Percentiles rank a stretch among this genome's conserved stretches.
Evolutionary conservation across 2,888 invertebrate species (phyloP).

Genomic region (Anticlea derivata): DNA sequence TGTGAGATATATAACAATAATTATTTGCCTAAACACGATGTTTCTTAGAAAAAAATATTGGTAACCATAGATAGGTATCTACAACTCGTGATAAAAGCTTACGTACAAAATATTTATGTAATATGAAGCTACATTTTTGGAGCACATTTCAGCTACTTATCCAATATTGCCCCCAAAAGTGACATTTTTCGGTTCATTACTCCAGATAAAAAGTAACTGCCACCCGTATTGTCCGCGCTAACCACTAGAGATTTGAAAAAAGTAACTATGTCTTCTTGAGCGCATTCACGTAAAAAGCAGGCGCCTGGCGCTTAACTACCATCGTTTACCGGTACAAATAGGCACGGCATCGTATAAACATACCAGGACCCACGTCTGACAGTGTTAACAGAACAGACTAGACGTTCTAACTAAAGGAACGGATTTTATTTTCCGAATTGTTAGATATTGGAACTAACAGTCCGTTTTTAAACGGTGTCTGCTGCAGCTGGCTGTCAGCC

Average conservation of each 20-base stretch:
- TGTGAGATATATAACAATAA: too few species aligned
- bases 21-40: too few species aligned
- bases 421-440: too few species aligned
- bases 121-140: constrained; percentile 13
- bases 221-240: constrained; percentile 40
- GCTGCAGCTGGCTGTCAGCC: too few species aligned
- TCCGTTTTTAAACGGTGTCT: too few species aligned
- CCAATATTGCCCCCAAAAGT: constrained; percentile 25
- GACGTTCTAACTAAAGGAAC: too few species aligned
- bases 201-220: constrained; percentile 34
- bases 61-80: too few species aligned
- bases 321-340: not conserved
- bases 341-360: too few species aligned
- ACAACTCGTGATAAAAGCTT: constrained; percentile 6
- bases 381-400: too few species aligned
- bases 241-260: constrained; percentile 43
- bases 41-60: too few species aligned
- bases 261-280: constrained; percentile 41
- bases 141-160: constrained; percentile 22
- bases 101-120: constrained; percentile 10
- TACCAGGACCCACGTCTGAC: too few species aligned
- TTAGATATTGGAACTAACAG: too few species aligned
- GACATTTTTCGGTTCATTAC: constrained; percentile 26
- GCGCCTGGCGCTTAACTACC: not conserved
- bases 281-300: constrained; percentile 7